Conservation (phyloP, 1,140 invertebrate species). For the Drosophila suzukii region DNA sequence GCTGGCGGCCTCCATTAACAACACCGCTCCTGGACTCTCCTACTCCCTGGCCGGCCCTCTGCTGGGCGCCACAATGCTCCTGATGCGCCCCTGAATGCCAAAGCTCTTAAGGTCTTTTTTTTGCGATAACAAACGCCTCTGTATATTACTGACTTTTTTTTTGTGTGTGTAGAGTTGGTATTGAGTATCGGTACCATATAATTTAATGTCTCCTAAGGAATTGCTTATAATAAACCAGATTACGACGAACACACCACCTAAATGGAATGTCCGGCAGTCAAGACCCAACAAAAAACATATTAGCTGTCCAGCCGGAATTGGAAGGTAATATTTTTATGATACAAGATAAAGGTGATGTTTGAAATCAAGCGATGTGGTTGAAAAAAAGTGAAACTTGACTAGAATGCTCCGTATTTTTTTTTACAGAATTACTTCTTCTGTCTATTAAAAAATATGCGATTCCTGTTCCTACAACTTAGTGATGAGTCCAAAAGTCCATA, state of each 20-base stretch:
- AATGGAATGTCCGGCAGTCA: background rate
- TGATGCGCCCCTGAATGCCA: constrained; percentile 32
- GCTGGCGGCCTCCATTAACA: constrained; percentile 41
- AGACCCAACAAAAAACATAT: background rate
- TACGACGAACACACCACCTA: constrained; percentile 11
- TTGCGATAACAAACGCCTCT: constrained; percentile 17
- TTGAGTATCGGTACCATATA: constrained; percentile 35
- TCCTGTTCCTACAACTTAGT: too few relatives aligned
- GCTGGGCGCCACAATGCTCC: constrained; percentile 19
- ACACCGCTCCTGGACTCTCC: constrained; percentile 16
- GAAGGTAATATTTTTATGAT: background rate
- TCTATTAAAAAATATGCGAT: too few relatives aligned
- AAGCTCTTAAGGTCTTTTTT: background rate
- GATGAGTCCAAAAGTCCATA: too few relatives aligned
- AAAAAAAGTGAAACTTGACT: too few relatives aligned
- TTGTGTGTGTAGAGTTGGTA: constrained; percentile 10
- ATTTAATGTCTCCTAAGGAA: constrained; percentile 41
- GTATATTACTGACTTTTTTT: constrained; percentile 14
- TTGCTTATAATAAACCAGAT: constrained; percentile 46
- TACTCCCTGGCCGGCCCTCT: constrained; percentile 20
- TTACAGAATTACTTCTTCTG: too few relatives aligned
- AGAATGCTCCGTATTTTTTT: too few relatives aligned
- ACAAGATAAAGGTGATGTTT: background rate
- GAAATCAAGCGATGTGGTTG: too few relatives aligned
- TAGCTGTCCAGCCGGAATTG: background rate